Percentiles rank a stretch among this genome's conserved stretches.
These are phyloP conservation scores for Hydrophis major DNA, from an alignment of 2,797 vertebrate genomes.

Conservation along the genomic window DNA sequence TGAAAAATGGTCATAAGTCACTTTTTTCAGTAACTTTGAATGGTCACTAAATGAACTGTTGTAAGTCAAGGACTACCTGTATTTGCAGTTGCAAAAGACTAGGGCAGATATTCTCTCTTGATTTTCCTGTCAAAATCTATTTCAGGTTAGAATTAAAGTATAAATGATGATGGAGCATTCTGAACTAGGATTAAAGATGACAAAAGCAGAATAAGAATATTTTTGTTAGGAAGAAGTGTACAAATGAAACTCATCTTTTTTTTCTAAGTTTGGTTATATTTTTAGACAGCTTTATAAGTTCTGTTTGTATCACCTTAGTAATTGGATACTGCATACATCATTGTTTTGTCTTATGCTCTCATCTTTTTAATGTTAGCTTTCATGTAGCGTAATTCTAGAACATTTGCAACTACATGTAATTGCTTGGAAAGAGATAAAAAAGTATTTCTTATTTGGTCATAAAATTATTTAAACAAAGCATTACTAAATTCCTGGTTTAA, in stretches of 20 bases:
- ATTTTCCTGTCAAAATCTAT: background rate
- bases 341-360: background rate
- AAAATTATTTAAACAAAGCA: background rate
- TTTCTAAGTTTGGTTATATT: background rate
- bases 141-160: background rate
- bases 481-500: conserved; percentile 10
- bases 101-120: background rate
- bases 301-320: background rate
- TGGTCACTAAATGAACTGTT: too few species aligned
- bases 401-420: background rate
- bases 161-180: background rate
- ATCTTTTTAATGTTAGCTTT: background rate
- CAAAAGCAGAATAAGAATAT: background rate
- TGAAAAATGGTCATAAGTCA: too few species aligned
- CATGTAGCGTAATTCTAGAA: conserved; percentile 8
- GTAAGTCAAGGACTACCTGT: too few species aligned
- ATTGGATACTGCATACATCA: background rate
- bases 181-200: background rate
- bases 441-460: background rate
- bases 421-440: background rate
- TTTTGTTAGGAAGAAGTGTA: background rate
- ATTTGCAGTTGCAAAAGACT: background rate
- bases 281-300: background rate
- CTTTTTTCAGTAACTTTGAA: too few species aligned
- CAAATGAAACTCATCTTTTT: too few species aligned